phyloP scores from a whole-genome alignment of 2,113 vertebrate genomes.

The Thymallus thymallus region DNA sequence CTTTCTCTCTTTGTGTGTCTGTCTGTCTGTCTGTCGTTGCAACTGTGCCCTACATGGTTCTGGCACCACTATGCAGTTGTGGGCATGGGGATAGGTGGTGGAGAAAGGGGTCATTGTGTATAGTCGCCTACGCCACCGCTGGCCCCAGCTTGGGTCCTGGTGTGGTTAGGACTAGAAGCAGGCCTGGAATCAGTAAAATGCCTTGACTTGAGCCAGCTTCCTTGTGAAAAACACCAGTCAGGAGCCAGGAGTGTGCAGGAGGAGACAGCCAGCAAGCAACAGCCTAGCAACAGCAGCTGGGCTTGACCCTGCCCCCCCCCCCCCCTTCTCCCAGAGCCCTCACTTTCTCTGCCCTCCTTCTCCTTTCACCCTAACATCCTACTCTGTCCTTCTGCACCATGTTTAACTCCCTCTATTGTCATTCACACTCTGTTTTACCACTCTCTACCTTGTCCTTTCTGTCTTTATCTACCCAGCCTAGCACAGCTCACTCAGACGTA shows the following conservation, averaged over 20 bases:
- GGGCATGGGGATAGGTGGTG: conserved; percentile 21
- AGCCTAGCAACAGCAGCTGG: conserved; percentile 43
- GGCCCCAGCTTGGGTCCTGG: conserved; percentile 34
- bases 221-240: conserved; percentile 69
- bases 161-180: conserved; percentile 42
- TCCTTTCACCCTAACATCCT: not conserved
- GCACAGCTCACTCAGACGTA: conserved; percentile 13
- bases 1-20: not conserved
- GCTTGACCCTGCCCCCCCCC: not conserved
- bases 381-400: not conserved
- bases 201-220: conserved; percentile 63
- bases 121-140: conserved; percentile 42
- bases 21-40: not conserved
- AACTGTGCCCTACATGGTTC: not conserved
- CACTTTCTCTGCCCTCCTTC: not conserved
- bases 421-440: conserved; percentile 1
- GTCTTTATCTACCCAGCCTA: conserved; percentile 23
- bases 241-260: conserved; percentile 42
- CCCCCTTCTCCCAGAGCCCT: conserved; percentile 2
- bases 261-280: not conserved
- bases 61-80: not conserved
- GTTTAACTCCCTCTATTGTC: not conserved
- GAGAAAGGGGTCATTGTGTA: conserved; percentile 72
- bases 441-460: not conserved
- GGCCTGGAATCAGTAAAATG: conserved; percentile 62